Conservation (phyloP, 2,797 vertebrate species). For the Glyptemys insculpta region DNA sequence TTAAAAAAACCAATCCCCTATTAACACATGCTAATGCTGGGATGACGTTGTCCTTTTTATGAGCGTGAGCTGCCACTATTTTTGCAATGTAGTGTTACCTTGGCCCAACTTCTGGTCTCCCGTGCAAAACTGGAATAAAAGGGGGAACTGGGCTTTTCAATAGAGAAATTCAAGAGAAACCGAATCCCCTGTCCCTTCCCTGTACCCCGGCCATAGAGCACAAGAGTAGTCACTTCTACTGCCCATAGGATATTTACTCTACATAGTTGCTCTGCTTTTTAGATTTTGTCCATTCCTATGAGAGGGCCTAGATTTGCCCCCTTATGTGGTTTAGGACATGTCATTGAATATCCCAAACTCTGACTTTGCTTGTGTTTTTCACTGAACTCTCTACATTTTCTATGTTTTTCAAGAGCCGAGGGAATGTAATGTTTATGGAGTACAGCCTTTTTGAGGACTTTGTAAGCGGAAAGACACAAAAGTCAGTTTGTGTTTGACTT, state of each 20-base stretch:
- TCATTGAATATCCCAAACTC: neutral
- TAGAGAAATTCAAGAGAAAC: neutral
- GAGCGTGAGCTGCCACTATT: neutral
- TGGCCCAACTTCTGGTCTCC: neutral
- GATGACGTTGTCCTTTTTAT: neutral
- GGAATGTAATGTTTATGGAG: neutral
- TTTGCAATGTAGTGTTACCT: neutral
- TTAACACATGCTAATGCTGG: neutral
- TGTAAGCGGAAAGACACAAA: neutral
- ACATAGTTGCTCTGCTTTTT: rapidly evolving
- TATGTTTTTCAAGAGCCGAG: neutral
- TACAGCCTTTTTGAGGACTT: neutral
- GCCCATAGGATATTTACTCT: neutral
- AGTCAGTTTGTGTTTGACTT: neutral
- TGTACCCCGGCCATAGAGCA: neutral
- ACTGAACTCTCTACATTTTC: neutral
- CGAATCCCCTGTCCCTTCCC: neutral
- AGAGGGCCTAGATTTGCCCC: neutral
- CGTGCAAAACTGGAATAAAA: neutral
- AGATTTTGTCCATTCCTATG: neutral
- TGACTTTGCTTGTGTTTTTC: neutral
- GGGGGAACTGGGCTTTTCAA: neutral
- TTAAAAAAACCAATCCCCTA: slow-evolving; percentile 6
- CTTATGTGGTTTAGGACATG: neutral
- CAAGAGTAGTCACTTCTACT: neutral